A percentile compares a stretch with the other conserved stretches of the same genome.
Evolutionary conservation across 2,888 invertebrate species (phyloP).

Genomic region (Cylindroiulus punctatus): DNA sequence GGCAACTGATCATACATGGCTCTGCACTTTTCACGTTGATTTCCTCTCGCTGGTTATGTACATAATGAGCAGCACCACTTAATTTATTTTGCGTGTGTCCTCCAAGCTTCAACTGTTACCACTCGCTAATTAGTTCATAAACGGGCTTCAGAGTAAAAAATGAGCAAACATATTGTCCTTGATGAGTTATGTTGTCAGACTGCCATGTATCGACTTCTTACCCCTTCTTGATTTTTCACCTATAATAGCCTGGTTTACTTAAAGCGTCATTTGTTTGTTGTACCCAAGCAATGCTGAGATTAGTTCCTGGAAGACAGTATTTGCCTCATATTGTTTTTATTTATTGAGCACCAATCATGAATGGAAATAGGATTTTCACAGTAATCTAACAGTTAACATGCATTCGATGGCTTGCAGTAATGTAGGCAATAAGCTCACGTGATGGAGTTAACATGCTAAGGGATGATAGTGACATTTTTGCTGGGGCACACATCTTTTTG

Average conservation of each 20-base stretch:
- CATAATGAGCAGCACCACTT: neutral
- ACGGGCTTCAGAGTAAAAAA: neutral
- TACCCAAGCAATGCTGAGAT: neutral
- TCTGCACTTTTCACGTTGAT: constrained; percentile 16
- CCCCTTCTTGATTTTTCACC: neutral
- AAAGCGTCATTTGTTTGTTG: neutral
- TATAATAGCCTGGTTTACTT: neutral
- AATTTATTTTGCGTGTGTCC: constrained; percentile 9
- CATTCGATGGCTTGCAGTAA: too few species aligned
- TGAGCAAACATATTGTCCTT: neutral
- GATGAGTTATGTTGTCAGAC: neutral
- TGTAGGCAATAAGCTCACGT: too few species aligned
- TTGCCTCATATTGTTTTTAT: neutral
- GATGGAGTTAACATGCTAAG: too few species aligned
- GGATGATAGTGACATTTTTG: too few species aligned
- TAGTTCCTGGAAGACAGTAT: neutral
- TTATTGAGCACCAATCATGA: neutral
- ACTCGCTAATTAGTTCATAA: neutral
- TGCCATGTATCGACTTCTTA: neutral
- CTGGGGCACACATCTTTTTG: too few species aligned
- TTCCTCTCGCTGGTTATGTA: neutral
- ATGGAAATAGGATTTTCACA: neutral
- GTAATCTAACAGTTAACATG: too few species aligned
- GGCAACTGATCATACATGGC: neutral
- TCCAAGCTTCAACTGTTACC: neutral